phyloP scores from a whole-genome alignment of 2,113 vertebrate genomes.

The Panthera uncia region DNA sequence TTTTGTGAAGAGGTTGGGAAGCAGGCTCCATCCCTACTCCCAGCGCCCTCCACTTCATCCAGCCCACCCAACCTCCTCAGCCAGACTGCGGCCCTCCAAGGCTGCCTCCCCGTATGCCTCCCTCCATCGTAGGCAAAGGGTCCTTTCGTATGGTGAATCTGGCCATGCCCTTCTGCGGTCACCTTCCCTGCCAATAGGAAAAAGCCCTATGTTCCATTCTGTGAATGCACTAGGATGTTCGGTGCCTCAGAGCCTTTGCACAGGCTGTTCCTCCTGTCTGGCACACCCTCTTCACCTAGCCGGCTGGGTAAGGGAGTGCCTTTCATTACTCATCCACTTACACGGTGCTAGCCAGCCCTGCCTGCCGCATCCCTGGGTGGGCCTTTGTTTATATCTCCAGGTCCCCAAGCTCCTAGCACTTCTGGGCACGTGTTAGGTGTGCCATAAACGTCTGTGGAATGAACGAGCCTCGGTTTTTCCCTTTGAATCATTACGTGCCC shows the following conservation, averaged over 20 bases:
- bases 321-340: background rate
- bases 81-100: background rate
- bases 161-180: background rate
- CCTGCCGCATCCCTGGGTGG: background rate
- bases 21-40: background rate
- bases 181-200: background rate
- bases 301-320: background rate
- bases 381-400: background rate
- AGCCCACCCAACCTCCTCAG: background rate
- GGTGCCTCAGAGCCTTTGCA: background rate
- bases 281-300: background rate
- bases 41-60: background rate
- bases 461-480: background rate
- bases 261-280: background rate
- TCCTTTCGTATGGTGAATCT: background rate
- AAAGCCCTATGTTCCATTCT: background rate
- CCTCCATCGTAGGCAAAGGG: background rate
- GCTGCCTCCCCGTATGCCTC: fast-evolving
- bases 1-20: background rate
- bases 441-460: background rate
- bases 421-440: background rate
- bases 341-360: background rate
- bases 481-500: background rate
- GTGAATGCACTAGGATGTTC: fast-evolving
- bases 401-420: background rate